These are phyloP conservation scores for Mythimna ferrago DNA, from an alignment of 2,888 invertebrate genomes.

Conservation along the genomic window DNA sequence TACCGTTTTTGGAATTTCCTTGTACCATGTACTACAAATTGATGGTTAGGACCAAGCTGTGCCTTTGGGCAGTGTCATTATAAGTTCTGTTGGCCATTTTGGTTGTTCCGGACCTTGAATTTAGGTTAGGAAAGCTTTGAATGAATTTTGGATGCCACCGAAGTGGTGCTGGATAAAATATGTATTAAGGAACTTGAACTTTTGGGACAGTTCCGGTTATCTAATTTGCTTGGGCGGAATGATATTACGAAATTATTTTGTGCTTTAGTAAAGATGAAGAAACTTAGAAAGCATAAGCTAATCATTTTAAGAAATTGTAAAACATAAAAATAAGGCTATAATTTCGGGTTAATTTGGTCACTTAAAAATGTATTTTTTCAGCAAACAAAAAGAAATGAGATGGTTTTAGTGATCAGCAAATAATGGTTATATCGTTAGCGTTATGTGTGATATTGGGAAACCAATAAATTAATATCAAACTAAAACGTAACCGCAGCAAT, in stretches of 20 bases:
- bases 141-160: slow-evolving; percentile 46
- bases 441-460: no score
- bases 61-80: slow-evolving; percentile 41
- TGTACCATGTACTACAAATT: slow-evolving; percentile 59
- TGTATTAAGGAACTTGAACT: slow-evolving; percentile 28
- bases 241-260: slow-evolving; percentile 9
- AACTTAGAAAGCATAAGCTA: neutral
- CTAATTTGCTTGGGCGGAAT: slow-evolving; percentile 36
- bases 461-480: no score
- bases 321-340: no score
- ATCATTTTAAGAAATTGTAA: no score
- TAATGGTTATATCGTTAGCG: no score
- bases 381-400: no score
- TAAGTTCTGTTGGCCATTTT: slow-evolving; percentile 36
- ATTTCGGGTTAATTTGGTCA: no score
- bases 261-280: slow-evolving; percentile 19
- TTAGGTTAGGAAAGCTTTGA: slow-evolving; percentile 28
- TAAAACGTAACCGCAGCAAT: no score
- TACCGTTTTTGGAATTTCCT: slow-evolving; percentile 58
- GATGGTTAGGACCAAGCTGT: slow-evolving; percentile 56
- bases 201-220: slow-evolving; percentile 35
- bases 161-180: slow-evolving; percentile 50
- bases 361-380: no score
- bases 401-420: no score
- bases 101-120: slow-evolving; percentile 15